Evolutionary conservation across 2,113 vertebrate genomes (phyloP), one percentile per base, ranked within the genome.

Genomic region (Nothoprocta perdicaria): DNA sequence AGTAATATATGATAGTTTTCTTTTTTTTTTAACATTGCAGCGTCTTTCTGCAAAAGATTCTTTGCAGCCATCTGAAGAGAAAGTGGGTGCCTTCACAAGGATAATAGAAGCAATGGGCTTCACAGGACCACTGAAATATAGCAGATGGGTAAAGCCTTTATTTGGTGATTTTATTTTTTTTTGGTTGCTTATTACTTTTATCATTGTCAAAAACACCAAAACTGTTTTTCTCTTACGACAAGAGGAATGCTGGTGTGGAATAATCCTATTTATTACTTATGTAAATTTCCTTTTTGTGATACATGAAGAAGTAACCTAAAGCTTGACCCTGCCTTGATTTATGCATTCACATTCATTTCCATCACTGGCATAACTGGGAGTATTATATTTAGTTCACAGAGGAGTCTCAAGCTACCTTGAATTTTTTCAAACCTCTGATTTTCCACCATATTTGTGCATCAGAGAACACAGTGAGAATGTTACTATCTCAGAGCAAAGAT

Each of bases 71-170:
- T 81, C 96, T 43, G 98, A 99, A 55, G 99, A 99, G 88, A 99
- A 99, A 89, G 98, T 99, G 55, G 98, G 99, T 23, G 79, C 98
- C 60, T 98, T 99, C 92, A 99, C 99, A 2, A 99, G 98, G 96
- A 97, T 99, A 68, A 98, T 99, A n/a, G 99, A 99, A 97, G 99
- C 99, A 86, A 97, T 99, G 98, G 99, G 99, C 80, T 99, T 99
- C 97, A 99, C 99, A 4, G 99, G 99, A 86, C 98, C 99, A 9
- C 98, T 99, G 95, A 99, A 99, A 92, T 99, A 99, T 93, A 99
- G 98, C 97, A 99, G 98, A 98, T 99, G 99, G 99, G 99, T 99
- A 98, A 98, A 90, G 75, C 26, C 41, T n/a, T 91, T 18, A 40
- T 73, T 89, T 93, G 35, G 24, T 72, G 38, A 46, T 86, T 50